These are phyloP conservation scores for Lithobates sylvaticus DNA, from an alignment of 2,797 vertebrate genomes.

Conservation along the genomic window DNA sequence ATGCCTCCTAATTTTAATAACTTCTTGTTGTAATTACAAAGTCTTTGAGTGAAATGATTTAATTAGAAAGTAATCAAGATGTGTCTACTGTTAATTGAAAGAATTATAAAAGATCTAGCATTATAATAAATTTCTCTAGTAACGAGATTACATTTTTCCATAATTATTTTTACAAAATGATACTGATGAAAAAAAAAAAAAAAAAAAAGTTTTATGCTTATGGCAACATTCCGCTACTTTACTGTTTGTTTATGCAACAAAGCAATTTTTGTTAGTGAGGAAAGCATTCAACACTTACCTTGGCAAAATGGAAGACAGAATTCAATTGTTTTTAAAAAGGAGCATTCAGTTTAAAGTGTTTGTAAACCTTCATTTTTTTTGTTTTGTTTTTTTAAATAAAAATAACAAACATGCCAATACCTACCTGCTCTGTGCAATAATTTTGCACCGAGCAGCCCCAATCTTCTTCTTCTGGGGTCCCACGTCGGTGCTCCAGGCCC, in stretches of 20 bases:
- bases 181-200: conserved; percentile 66
- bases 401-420: no score
- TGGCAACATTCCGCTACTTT: conserved; percentile 16
- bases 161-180: conserved; percentile 80
- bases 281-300: not conserved
- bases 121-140: conserved; percentile 83
- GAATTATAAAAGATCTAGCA: conserved; percentile 86
- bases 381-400: no score
- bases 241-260: conserved; percentile 42
- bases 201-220: conserved; percentile 69
- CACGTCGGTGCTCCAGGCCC: no score
- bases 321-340: not conserved
- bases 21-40: conserved; percentile 85
- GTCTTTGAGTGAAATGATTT: conserved; percentile 85
- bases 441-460: no score
- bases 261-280: not conserved
- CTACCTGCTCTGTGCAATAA: no score
- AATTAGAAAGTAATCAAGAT: conserved; percentile 88
- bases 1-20: conserved; percentile 88
- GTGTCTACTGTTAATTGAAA: conserved; percentile 85
- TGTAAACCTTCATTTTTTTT: no score
- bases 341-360: not conserved
- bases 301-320: not conserved
- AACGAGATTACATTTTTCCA: conserved; percentile 80
- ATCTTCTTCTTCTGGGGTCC: no score